Evolutionary conservation across 2,888 invertebrate genomes (phyloP).

Genomic region (Ptilodon capucinus): DNA sequence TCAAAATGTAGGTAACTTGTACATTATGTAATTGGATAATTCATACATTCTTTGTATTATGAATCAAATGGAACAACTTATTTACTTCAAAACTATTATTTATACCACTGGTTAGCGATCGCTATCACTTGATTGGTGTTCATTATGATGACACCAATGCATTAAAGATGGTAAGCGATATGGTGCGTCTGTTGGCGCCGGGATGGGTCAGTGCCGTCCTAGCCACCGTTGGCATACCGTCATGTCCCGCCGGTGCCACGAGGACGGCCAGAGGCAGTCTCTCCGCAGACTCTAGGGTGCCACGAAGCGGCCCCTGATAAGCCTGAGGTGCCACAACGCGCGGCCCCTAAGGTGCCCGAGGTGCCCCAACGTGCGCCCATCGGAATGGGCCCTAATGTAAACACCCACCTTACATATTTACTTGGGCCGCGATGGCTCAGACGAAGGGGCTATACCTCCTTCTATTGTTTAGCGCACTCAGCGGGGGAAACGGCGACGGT

Average conservation of each 20-base stretch:
- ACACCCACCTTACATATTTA: conserved; percentile 59
- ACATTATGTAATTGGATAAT: too few species aligned
- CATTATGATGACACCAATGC: conserved; percentile 75
- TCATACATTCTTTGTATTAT: too few species aligned
- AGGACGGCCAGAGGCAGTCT: conserved; percentile 36
- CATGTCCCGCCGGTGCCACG: conserved; percentile 48
- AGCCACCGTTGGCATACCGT: conserved; percentile 45
- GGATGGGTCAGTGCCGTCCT: conserved; percentile 44
- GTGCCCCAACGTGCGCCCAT: conserved; percentile 30
- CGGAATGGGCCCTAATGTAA: conserved; percentile 73
- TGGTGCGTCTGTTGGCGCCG: conserved; percentile 40
- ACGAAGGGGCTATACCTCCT: conserved; percentile 58
- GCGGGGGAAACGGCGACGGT: conserved; percentile 60
- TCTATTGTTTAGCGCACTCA: conserved; percentile 65
- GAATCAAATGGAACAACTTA: not conserved
- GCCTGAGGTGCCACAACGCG: conserved; percentile 14
- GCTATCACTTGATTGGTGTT: conserved; percentile 58
- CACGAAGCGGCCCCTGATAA: conserved; percentile 18
- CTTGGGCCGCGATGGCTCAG: conserved; percentile 70
- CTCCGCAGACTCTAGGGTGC: conserved; percentile 33
- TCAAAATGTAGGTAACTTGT: too few species aligned
- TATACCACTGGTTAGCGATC: conserved; percentile 30
- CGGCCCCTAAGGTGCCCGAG: conserved; percentile 19
- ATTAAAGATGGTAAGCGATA: conserved; percentile 53
- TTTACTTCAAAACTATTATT: not conserved